Percentiles rank a stretch among this genome's conserved stretches.
These are phyloP conservation scores for Cebus imitator DNA, from an alignment of 2,113 vertebrate genomes.

Conservation along the genomic window DNA sequence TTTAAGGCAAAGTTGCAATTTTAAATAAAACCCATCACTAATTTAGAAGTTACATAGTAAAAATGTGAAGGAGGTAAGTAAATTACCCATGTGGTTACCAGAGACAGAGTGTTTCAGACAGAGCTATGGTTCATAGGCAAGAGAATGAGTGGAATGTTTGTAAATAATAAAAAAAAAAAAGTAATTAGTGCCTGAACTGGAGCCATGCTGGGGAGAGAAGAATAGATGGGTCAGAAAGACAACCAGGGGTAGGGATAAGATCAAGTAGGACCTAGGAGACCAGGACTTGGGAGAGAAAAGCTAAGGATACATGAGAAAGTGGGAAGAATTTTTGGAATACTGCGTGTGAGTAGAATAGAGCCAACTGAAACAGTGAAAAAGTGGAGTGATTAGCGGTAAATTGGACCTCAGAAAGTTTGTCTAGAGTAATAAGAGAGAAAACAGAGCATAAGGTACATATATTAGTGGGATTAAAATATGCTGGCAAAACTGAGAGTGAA, in stretches of 20 bases:
- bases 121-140: neutral
- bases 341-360: neutral
- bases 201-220: no score
- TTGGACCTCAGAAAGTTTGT: neutral
- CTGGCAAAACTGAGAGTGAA: neutral
- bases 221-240: neutral
- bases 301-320: neutral
- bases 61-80: neutral
- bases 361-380: neutral
- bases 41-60: neutral
- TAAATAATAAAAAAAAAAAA: neutral
- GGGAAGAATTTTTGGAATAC: neutral
- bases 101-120: neutral
- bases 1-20: neutral
- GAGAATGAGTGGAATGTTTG: neutral
- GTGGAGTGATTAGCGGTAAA: neutral
- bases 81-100: neutral
- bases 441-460: neutral
- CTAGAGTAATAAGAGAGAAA: neutral
- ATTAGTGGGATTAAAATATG: neutral
- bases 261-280: neutral
- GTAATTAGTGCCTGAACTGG: neutral
- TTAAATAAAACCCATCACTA: neutral
- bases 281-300: neutral
- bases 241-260: neutral